A percentile compares a stretch with the other conserved stretches of the same genome.
Conservation (phyloP, 2,797 vertebrate genomes). For the Netta rufina region DNA sequence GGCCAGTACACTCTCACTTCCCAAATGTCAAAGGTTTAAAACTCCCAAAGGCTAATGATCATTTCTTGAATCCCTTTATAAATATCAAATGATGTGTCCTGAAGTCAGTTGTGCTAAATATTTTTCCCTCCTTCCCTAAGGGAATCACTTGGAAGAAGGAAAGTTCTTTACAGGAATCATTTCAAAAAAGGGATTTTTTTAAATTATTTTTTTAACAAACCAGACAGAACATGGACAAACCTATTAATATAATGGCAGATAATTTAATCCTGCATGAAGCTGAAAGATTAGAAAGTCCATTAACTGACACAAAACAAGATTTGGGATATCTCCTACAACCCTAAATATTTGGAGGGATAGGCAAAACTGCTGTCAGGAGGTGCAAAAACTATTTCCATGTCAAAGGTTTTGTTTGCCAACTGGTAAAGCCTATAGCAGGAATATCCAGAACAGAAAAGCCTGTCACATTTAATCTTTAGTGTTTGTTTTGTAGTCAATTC, state of each 20-base stretch:
- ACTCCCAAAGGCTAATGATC: background rate
- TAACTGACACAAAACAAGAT: background rate
- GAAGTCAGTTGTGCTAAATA: background rate
- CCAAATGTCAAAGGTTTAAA: background rate
- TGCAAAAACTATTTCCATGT: background rate
- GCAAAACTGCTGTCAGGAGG: background rate
- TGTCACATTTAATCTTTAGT: background rate
- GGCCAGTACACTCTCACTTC: background rate
- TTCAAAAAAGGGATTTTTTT: background rate
- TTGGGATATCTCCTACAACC: background rate
- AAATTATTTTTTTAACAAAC: background rate
- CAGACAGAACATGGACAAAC: background rate
- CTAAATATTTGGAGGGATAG: background rate
- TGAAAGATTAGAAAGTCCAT: background rate
- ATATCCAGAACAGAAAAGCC: background rate
- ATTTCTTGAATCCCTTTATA: slow-evolving; percentile 3
- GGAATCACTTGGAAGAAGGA: background rate
- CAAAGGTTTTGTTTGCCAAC: background rate
- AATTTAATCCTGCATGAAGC: background rate
- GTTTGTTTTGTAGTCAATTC: background rate
- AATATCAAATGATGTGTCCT: slow-evolving; percentile 9
- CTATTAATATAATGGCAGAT: background rate
- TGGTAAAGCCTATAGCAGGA: background rate
- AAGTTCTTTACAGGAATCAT: background rate
- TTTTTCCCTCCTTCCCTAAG: background rate